A percentile compares a stretch with the other conserved stretches of the same genome.
phyloP scores from a whole-genome alignment of 92 coral and sea anemone species.

The Palythoa heliodiscus region DNA sequence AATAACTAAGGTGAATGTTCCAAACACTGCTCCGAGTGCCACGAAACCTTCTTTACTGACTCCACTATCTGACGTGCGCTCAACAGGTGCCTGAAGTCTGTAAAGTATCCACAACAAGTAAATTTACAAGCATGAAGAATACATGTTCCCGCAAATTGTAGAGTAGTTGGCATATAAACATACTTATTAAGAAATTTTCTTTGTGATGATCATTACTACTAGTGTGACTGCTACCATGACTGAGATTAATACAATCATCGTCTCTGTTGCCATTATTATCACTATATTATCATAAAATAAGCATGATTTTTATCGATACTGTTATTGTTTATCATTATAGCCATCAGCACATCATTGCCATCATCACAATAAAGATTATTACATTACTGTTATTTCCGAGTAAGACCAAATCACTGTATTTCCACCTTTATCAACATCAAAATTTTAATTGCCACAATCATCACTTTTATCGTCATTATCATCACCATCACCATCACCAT shows the following conservation, averaged over 20 bases:
- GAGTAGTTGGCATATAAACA: no score
- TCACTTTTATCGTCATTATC: neutral
- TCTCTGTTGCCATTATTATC: neutral
- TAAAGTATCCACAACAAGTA: neutral
- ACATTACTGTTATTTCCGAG: no score
- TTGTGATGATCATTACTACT: neutral
- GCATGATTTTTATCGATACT: no score
- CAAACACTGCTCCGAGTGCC: slow-evolving; percentile 96
- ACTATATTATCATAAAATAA: no score
- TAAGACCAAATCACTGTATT: no score
- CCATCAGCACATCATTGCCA: neutral
- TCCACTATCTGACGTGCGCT: slow-evolving; percentile 51
- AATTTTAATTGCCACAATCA: no score
- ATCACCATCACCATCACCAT: neutral
- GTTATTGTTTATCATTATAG: neutral
- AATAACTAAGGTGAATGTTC: slow-evolving; percentile 78
- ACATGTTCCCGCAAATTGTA: neutral
- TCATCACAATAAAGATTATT: no score
- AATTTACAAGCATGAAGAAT: neutral
- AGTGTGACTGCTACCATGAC: neutral
- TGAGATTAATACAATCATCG: neutral
- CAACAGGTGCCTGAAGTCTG: slow-evolving; percentile 58
- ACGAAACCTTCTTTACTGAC: slow-evolving; percentile 78
- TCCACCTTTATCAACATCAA: no score
- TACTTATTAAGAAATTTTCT: no score